These are phyloP conservation scores for Stomatorhinus ivindoensis DNA, from an alignment of 2,113 vertebrate genomes.

Conservation along the genomic window DNA sequence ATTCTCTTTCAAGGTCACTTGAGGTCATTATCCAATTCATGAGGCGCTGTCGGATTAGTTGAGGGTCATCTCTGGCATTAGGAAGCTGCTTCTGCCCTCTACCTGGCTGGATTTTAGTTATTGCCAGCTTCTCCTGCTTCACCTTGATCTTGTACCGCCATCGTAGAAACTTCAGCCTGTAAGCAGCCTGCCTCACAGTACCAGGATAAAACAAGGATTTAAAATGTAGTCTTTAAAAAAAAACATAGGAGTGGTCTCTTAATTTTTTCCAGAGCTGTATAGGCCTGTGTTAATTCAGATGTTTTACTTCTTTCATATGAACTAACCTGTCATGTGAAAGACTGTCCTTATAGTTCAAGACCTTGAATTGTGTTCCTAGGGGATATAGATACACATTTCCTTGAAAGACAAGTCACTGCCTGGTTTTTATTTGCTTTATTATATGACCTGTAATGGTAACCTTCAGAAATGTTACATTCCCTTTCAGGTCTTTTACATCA, in stretches of 20 bases:
- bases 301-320: background rate
- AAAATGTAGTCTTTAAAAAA: too few relatives aligned
- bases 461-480: background rate
- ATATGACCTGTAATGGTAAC: background rate
- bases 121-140: too few relatives aligned
- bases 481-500: conserved; percentile 3
- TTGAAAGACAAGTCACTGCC: background rate
- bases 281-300: background rate
- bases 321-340: background rate
- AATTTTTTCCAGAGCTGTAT: too few relatives aligned
- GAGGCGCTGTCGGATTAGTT: background rate
- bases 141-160: too few relatives aligned
- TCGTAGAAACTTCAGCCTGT: too few relatives aligned
- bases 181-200: too few relatives aligned
- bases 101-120: too few relatives aligned
- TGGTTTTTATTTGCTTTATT: background rate
- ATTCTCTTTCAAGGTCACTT: background rate
- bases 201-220: too few relatives aligned
- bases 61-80: background rate
- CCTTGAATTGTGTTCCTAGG: background rate
- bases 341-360: background rate
- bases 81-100: too few relatives aligned
- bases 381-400: background rate
- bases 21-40: background rate
- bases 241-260: too few relatives aligned